Evolutionary conservation across 2,888 invertebrate species (phyloP), one percentile per base, ranked within the genome.

Genomic region (Cantharis rustica): DNA sequence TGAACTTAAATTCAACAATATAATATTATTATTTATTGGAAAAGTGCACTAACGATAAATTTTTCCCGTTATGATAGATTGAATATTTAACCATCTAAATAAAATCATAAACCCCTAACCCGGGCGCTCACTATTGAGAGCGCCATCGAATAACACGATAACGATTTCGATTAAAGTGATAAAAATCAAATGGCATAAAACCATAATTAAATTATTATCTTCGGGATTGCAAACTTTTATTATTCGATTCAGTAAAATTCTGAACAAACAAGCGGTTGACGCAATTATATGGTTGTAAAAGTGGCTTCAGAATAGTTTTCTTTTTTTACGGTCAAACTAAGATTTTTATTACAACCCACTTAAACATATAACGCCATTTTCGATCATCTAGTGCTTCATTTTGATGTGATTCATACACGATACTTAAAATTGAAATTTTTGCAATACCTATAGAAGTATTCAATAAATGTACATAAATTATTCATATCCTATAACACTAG

Each of bases 391-490:
- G 64, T 66, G 23, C 20, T 66, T 16, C 20, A 66, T 66, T 66
- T 66, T 23, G 64, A 20, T 66, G 63, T 63, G 63, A 63, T 63
- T 63, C 17, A 17, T 17, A 17, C 13, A n/a, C 10, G 13, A 47
- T 47, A 47, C 47, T n/a, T 47, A 66, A 66, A 66, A 66, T 66
- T 66, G 17, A 66, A 20, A 63, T 63, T 66, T 23, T 15, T 20
- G 20, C 47, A 47, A 47, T 47, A 47, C n/a, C 16, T 64, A 20
- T 13, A 13, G 20, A 17, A 17, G 23, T 20, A 66, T 66, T 66
- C 64, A 66, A 66, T 66, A 66, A 66, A 66, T 20, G 64, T 20
- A 66, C 64, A 66, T 66, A 66, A 66, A 66, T 66, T 66, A 66
- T 66, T 66, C 64, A 66, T 66, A 17, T 66, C 64, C 17, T 20